These are phyloP conservation scores for Taenioides sp. DNA, from an alignment of 2,797 vertebrate genomes.

Conservation along the genomic window DNA sequence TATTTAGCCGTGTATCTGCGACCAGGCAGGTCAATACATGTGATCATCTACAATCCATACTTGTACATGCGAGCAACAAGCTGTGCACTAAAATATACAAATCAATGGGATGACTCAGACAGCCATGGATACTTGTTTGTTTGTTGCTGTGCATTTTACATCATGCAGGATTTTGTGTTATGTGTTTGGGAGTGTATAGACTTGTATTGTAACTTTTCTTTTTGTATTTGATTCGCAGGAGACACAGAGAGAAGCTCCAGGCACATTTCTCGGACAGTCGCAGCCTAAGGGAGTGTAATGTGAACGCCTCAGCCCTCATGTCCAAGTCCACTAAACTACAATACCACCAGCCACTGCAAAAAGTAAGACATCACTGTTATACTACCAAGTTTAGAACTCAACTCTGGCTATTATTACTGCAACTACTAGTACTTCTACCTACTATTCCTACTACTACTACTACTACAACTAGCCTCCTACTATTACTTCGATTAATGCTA, in stretches of 20 bases:
- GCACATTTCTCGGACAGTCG: conserved; percentile 78
- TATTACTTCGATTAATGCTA: too few relatives aligned
- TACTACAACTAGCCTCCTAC: too few relatives aligned
- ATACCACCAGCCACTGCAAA: conserved; percentile 64
- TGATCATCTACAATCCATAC: conserved; percentile 18
- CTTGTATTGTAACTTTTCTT: neutral
- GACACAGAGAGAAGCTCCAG: conserved; percentile 77
- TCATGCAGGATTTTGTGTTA: neutral
- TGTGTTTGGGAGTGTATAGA: neutral
- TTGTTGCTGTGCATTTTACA: neutral
- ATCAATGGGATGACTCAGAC: conserved; percentile 26
- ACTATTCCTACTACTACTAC: too few relatives aligned
- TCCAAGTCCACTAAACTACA: conserved; percentile 74
- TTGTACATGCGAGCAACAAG: conserved; percentile 8
- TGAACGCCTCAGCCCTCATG: conserved; percentile 74
- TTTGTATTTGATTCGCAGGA: conserved; percentile 42
- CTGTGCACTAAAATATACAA: conserved; percentile 9
- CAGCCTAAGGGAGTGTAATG: conserved; percentile 74
- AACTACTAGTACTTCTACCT: too few relatives aligned
- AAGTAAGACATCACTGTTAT: conserved; percentile 40
- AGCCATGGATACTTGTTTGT: neutral
- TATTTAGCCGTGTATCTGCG: neutral
- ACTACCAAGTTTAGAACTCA: too few relatives aligned
- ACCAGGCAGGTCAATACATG: conserved; percentile 23
- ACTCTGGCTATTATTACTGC: too few relatives aligned